Conservation (phyloP, 2,888 invertebrate genomes). For the Lithophane leautieri region DNA sequence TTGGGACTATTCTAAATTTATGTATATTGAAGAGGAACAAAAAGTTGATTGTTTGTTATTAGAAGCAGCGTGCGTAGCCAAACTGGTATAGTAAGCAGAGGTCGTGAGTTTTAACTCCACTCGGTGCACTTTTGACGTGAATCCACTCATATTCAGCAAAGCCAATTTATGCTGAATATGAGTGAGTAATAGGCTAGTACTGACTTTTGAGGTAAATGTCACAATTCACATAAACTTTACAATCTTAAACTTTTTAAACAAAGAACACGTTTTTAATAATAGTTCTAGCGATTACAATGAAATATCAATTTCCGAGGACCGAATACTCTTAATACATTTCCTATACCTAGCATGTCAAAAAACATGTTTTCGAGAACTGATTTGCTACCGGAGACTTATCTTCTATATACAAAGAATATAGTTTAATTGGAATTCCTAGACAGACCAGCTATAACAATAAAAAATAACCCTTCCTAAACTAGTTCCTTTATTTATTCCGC, state of each 20-base stretch:
- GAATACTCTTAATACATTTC: not conserved
- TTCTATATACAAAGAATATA: conserved; percentile 6
- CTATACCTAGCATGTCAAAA: not conserved
- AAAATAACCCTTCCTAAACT: conserved; percentile 10
- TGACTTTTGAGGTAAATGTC: too few species aligned
- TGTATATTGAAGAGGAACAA: not conserved
- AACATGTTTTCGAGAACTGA: not conserved
- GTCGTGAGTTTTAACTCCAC: not conserved
- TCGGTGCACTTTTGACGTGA: not conserved
- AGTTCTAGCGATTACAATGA: not conserved
- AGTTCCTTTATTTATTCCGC: conserved; percentile 2
- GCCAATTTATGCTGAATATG: not conserved
- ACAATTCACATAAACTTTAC: too few species aligned
- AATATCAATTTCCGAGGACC: not conserved
- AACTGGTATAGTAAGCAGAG: not conserved
- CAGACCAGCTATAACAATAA: conserved; percentile 19
- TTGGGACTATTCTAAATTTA: conserved; percentile 3
- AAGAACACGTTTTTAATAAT: not conserved
- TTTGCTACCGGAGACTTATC: not conserved
- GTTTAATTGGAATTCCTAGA: conserved; percentile 22
- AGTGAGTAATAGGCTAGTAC: not conserved
- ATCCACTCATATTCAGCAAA: too few species aligned
- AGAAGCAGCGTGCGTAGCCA: not conserved
- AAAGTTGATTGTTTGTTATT: not conserved
- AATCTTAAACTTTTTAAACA: not conserved